Conservation (phyloP, 2,113 vertebrate species). For the Colius striatus region DNA sequence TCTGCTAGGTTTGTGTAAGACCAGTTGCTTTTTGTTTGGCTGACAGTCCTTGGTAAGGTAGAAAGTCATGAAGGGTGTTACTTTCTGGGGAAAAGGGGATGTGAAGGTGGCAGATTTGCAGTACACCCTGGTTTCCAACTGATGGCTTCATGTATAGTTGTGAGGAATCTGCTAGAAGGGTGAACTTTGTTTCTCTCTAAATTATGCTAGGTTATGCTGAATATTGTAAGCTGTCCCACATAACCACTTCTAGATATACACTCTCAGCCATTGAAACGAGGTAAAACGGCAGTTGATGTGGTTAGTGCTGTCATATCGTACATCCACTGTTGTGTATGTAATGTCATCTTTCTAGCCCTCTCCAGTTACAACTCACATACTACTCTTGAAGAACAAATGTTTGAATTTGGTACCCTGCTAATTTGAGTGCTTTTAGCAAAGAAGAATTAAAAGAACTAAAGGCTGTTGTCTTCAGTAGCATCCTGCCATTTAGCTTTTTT, state of each 20-base stretch:
- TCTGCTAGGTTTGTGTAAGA: not conserved
- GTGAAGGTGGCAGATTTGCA: not conserved
- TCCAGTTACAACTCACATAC: fast-evolving
- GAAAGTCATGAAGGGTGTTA: not conserved
- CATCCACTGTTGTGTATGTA: not conserved
- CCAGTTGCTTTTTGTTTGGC: not conserved
- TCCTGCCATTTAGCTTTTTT: not conserved
- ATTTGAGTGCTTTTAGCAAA: not conserved
- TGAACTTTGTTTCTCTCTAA: not conserved
- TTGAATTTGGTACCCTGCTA: not conserved
- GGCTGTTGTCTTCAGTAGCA: not conserved
- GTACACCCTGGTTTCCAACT: not conserved
- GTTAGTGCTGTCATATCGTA: not conserved
- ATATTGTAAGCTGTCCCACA: not conserved
- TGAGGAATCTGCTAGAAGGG: not conserved
- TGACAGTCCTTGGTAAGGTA: not conserved
- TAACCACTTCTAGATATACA: not conserved
- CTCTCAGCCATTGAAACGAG: not conserved
- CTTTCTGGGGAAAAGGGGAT: not conserved
- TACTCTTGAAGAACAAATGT: not conserved
- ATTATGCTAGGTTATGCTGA: not conserved
- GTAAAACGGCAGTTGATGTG: not conserved
- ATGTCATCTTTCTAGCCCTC: not conserved
- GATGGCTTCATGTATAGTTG: not conserved
- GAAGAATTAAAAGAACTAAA: not conserved